phyloP scores from a whole-genome alignment of 2,797 vertebrate species.

The Eutrigla gurnardus region DNA sequence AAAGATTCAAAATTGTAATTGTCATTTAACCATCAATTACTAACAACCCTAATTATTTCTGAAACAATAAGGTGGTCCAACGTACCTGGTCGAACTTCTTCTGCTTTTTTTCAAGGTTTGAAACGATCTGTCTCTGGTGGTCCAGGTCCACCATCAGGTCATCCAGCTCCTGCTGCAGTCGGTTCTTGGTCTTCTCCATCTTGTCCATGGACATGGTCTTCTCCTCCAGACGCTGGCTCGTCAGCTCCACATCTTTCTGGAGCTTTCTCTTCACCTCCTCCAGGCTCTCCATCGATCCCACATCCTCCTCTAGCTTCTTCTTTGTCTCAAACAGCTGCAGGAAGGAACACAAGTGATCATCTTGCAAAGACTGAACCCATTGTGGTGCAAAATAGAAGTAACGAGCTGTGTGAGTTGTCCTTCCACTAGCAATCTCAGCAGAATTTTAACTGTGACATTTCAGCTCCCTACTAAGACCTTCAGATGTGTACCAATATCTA shows the following conservation, averaged over 20 bases:
- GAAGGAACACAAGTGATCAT: not conserved
- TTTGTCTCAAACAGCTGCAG: conserved; percentile 91
- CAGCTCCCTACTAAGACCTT: not conserved
- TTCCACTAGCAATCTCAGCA: not conserved
- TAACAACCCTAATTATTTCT: not conserved
- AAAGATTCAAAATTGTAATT: not conserved
- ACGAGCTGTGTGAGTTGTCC: not conserved
- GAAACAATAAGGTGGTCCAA: not conserved
- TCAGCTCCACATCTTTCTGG: conserved; percentile 90
- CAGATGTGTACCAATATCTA: conserved; percentile 1
- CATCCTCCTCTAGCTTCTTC: conserved; percentile 96
- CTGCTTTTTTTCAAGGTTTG: conserved; percentile 96
- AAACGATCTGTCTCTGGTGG: conserved; percentile 94
- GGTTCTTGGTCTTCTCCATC: conserved; percentile 95
- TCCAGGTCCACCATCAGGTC: conserved; percentile 94
- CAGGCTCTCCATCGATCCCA: conserved; percentile 92
- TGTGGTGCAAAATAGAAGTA: not conserved
- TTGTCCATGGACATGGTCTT: conserved; percentile 92
- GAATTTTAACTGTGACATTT: not conserved
- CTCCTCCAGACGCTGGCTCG: conserved; percentile 91
- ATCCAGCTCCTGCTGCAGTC: conserved; percentile 95
- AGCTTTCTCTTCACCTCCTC: conserved; percentile 95
- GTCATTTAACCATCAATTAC: not conserved
- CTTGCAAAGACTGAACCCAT: not conserved
- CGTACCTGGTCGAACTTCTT: conserved; percentile 97